Evolutionary conservation across 35 echinoderm and acorn worm species (phyloP).

Genomic region (Heliocidaris erythrogramma): DNA sequence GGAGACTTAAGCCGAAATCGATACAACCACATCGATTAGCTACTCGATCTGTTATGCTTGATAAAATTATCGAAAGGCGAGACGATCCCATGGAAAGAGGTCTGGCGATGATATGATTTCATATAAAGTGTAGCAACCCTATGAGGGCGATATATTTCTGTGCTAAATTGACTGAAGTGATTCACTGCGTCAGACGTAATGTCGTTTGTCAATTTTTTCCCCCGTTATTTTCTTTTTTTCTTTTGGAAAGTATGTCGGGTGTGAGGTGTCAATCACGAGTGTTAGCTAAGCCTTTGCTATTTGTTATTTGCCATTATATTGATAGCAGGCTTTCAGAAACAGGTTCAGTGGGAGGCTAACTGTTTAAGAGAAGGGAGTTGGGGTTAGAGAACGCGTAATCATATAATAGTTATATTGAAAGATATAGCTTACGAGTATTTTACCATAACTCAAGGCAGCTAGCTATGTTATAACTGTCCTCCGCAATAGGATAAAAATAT

Average conservation of each 20-base stretch:
- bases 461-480: too few relatives aligned
- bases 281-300: neutral
- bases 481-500: too few relatives aligned
- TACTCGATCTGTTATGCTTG: slow-evolving; percentile 31
- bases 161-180: neutral
- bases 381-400: too few relatives aligned
- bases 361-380: too few relatives aligned
- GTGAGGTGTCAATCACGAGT: neutral
- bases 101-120: neutral
- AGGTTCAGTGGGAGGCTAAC: neutral
- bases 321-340: neutral
- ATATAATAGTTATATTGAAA: too few relatives aligned
- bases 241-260: neutral
- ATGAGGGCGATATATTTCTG: neutral
- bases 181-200: neutral
- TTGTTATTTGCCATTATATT: neutral
- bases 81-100: neutral
- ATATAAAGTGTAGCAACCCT: neutral
- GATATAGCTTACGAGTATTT: too few relatives aligned
- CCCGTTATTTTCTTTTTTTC: neutral
- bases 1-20: slow-evolving; percentile 18
- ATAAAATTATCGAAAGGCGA: slow-evolving; percentile 17
- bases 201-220: neutral
- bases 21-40: slow-evolving; percentile 20
- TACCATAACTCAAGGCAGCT: too few relatives aligned